Evolutionary conservation across 2,888 invertebrate species (phyloP).

Genomic region (Dendrolimus houi): DNA sequence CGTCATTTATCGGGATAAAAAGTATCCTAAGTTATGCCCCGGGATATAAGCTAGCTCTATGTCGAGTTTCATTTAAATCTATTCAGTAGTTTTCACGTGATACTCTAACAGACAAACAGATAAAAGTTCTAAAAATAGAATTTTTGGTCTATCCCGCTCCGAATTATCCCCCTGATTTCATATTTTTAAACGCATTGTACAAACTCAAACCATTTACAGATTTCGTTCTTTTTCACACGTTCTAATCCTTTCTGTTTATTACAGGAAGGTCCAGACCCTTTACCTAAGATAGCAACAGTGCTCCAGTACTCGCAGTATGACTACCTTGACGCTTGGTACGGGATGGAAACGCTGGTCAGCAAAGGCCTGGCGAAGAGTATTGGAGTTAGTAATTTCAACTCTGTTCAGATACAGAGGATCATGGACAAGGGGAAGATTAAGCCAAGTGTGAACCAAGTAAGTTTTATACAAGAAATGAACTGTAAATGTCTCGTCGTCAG

Average conservation of each 20-base stretch:
- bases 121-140: no score
- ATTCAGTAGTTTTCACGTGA: no score
- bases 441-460: conserved; percentile 81
- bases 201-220: neutral
- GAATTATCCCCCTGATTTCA: no score
- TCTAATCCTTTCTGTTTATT: neutral
- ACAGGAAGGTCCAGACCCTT: conserved; percentile 65
- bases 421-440: conserved; percentile 78
- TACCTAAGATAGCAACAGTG: conserved; percentile 77
- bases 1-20: no score
- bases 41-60: no score
- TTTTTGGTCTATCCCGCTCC: no score
- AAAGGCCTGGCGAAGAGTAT: conserved; percentile 83
- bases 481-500: no score
- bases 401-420: conserved; percentile 82
- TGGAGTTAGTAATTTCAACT: conserved; percentile 93
- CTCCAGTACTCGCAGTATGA: conserved; percentile 67
- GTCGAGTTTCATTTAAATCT: no score
- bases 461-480: no score
- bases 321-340: conserved; percentile 87
- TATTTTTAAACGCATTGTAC: no score
- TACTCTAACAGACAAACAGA: no score
- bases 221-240: neutral
- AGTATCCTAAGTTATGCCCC: no score
- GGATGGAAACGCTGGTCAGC: conserved; percentile 83